Evolutionary conservation across 2,797 vertebrate genomes (phyloP).

Genomic region (Nyctibius grandis): DNA sequence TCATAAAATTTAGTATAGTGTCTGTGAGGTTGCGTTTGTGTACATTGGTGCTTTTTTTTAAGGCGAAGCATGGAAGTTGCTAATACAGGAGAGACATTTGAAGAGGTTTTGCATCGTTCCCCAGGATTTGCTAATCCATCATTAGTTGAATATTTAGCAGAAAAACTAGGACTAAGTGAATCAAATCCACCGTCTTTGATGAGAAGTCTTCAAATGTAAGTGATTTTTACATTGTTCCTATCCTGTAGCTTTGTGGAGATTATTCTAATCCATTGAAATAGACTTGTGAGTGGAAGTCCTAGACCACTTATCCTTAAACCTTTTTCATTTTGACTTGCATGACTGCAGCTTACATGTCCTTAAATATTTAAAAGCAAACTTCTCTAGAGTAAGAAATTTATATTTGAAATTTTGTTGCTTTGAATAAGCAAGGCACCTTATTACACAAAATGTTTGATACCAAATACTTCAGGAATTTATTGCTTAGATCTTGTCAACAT

Average conservation of each 20-base stretch:
- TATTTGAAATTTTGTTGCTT: neutral
- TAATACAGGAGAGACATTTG: conserved; percentile 83
- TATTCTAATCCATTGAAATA: conserved; percentile 9
- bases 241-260: neutral
- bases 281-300: neutral
- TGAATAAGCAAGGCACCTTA: neutral
- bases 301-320: neutral
- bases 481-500: neutral
- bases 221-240: neutral
- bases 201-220: conserved; percentile 93
- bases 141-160: conserved; percentile 89
- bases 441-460: neutral
- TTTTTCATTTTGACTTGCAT: neutral
- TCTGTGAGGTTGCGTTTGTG: neutral
- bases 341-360: neutral
- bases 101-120: conserved; percentile 83
- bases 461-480: neutral
- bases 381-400: neutral
- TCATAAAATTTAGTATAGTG: neutral
- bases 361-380: neutral
- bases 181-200: conserved; percentile 90
- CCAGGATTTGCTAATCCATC: conserved; percentile 93
- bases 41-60: neutral
- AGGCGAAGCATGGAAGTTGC: conserved; percentile 83
- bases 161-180: conserved; percentile 89